phyloP scores from a whole-genome alignment of 2,113 vertebrate species.

The Chamaea fasciata region DNA sequence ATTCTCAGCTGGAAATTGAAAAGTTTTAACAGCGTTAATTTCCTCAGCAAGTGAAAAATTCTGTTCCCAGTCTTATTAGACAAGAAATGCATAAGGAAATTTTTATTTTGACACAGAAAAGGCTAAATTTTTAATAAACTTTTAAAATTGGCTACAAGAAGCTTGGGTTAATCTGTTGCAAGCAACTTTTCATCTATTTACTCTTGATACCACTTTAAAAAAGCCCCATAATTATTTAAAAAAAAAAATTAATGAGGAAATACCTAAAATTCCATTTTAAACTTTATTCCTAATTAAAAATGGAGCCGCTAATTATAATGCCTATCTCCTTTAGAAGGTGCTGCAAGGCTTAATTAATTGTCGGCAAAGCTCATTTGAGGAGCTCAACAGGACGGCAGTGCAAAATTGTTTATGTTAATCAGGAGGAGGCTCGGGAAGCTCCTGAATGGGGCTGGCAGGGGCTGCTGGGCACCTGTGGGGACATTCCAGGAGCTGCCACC shows the following conservation, averaged over 20 bases:
- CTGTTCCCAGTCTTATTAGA: background rate
- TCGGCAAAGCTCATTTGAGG: conserved; percentile 1
- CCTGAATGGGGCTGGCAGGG: background rate
- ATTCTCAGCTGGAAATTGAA: background rate
- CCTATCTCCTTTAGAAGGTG: conserved; percentile 24
- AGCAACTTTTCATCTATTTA: background rate
- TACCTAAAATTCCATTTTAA: conserved; percentile 2
- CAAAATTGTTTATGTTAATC: background rate
- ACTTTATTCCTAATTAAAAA: conserved; percentile 50
- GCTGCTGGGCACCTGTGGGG: background rate
- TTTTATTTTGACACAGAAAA: background rate
- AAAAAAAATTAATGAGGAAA: conserved; percentile 13
- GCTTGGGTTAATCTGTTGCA: background rate
- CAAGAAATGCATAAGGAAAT: background rate
- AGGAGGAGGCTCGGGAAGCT: background rate
- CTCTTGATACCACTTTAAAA: background rate
- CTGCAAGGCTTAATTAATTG: conserved; percentile 54
- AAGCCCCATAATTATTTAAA: background rate
- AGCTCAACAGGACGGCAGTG: background rate
- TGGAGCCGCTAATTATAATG: conserved; percentile 35
- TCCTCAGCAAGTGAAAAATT: background rate
- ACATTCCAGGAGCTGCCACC: background rate
- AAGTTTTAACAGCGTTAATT: background rate
- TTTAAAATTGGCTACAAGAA: background rate
- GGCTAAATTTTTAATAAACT: background rate